Base-by-base conservation (phyloP, 2,888 invertebrate species). In the Eutolmus rufibarbis region DNA sequence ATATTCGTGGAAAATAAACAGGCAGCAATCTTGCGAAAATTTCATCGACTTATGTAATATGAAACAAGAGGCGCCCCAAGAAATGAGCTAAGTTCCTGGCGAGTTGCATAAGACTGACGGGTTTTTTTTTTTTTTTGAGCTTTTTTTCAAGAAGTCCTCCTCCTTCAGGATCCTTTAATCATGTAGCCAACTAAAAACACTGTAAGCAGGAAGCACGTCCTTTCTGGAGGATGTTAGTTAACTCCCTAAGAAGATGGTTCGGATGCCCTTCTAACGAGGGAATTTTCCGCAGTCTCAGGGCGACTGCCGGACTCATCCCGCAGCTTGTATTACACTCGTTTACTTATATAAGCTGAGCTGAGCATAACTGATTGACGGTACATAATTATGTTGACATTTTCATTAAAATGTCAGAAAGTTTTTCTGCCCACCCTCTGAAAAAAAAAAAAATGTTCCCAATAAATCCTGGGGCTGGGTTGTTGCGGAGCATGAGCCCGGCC, bases 361-460 rank as follows among this genome's bases (percentile, higher is more conserved):
- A 43, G 37, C 78, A 43, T 56, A 31, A 81, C 43, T 81, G 81
- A 81, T 51, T 81, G 81, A 81, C 81, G 81, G 51, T 23, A 56
- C 56, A 43, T 81, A 81, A 81, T 81, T 81, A 81, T 81, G 81
- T 56, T 56, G 56, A 56, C 81, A 81, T 81, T 81, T 81, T 81
- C 81, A 56, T 81, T 81, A 81, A 81, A 81, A 56, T 34, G 51
- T 56, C 51, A 56, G 31, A 56, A 81, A 81, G 31, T 51, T 56
- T 81, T 56, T 56, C 37, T 9, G 9, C 37, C 16, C 34, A 34
- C 37, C 14, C 76, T 12, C 34, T 76, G 34, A 9, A 34, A 9
- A 23, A 37, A 76, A 66, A 66, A 66, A 28, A 12, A 74, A 16
- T 74, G n/a, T 34, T 76, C n/a, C 76, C 19, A 37, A 37, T 76